phyloP scores from a whole-genome alignment of 53 echinoderm and acorn worm species.

The Glandiceps talaboti region DNA sequence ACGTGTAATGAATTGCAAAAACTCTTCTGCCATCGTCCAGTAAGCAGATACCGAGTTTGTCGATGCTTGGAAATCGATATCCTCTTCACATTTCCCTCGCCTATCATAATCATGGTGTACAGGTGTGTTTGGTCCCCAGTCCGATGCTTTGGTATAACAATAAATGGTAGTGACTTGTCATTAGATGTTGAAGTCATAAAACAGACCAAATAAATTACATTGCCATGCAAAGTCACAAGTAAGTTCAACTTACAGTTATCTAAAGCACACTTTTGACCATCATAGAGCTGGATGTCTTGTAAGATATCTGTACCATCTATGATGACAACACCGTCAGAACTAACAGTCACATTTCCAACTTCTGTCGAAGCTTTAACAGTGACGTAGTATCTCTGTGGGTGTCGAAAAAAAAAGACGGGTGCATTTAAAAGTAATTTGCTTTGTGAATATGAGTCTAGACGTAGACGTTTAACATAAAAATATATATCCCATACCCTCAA shows the following conservation, averaged over 20 bases:
- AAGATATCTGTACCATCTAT: no score
- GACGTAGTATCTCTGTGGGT: slow-evolving; percentile 19
- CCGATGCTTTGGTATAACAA: no score
- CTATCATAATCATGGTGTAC: not conserved
- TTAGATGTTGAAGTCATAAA: no score
- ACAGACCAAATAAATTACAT: no score
- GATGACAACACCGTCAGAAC: slow-evolving; percentile 25
- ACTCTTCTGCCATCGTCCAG: slow-evolving; percentile 5
- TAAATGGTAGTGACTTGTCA: no score
- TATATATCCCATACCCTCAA: no score
- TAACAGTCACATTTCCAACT: slow-evolving; percentile 20
- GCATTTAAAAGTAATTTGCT: not conserved
- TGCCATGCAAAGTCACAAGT: no score
- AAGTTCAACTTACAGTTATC: no score
- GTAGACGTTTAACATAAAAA: no score
- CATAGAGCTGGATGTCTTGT: no score
- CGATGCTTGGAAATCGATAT: slow-evolving; percentile 16
- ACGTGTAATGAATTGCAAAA: slow-evolving; percentile 4
- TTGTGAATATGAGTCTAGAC: no score
- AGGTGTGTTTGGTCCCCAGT: not conserved
- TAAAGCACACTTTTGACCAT: no score
- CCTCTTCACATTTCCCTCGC: slow-evolving; percentile 8
- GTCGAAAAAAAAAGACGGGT: not conserved
- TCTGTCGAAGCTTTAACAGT: slow-evolving; percentile 13
- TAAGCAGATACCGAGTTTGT: slow-evolving; percentile 2